Evolutionary conservation across 2,888 invertebrate species (phyloP).

Genomic region (Caenorhabditis sp.): DNA sequence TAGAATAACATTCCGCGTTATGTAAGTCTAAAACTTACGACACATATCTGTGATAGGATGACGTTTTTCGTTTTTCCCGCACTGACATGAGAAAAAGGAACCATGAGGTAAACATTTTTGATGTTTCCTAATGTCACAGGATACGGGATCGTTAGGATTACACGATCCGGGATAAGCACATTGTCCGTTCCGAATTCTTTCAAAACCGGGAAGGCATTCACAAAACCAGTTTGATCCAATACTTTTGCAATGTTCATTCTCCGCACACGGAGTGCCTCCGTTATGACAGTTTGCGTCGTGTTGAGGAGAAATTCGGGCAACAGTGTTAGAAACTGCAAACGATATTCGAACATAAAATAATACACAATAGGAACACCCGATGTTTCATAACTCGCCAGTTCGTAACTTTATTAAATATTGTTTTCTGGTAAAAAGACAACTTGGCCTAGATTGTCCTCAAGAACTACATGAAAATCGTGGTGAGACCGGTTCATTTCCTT

Average conservation of each 20-base stretch:
- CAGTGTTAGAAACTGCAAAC: slow-evolving; percentile 75
- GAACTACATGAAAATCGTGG: too few relatives aligned
- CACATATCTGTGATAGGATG: slow-evolving; percentile 82
- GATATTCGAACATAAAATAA: too few relatives aligned
- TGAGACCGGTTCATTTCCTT: too few relatives aligned
- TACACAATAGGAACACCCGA: too few relatives aligned
- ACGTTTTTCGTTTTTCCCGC: slow-evolving; percentile 77
- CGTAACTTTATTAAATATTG: too few relatives aligned
- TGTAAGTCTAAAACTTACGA: slow-evolving; percentile 74
- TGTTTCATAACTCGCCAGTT: too few relatives aligned
- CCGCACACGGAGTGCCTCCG: slow-evolving; percentile 70
- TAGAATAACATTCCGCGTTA: not conserved
- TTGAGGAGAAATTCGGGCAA: slow-evolving; percentile 69
- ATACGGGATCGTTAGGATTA: slow-evolving; percentile 76
- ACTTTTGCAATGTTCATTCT: slow-evolving; percentile 72
- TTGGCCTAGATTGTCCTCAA: too few relatives aligned
- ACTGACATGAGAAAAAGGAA: slow-evolving; percentile 81
- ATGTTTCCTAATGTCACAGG: slow-evolving; percentile 80
- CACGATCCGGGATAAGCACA: slow-evolving; percentile 81
- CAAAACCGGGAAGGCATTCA: slow-evolving; percentile 76
- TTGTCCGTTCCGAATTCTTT: slow-evolving; percentile 74
- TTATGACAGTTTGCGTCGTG: slow-evolving; percentile 75
- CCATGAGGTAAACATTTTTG: slow-evolving; percentile 81
- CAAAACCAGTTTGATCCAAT: slow-evolving; percentile 67
- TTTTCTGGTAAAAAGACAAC: too few relatives aligned